Evolutionary conservation across 2,113 vertebrate genomes (phyloP), one percentile per base, ranked within the genome.

Genomic region (Rhipidura dahli): DNA sequence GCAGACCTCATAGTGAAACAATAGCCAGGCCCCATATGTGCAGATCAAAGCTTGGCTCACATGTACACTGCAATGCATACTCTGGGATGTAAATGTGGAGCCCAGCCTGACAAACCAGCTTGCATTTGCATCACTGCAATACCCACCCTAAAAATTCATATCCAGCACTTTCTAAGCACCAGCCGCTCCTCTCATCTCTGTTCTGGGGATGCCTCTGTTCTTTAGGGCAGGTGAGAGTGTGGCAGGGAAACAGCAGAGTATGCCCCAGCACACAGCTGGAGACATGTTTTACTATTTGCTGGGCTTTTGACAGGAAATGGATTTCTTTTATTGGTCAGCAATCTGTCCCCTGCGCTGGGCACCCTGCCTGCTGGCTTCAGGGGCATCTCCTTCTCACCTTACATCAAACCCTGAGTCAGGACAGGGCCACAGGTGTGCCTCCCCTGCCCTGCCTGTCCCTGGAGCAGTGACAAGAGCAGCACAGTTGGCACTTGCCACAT

Each of bases 41-140:
- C 87, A 54, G 31, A 71, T 42, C 22, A 49, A 37, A 33, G 63
- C 45, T 69, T 88, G 51, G 54, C 82, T 80, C 50, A 50, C 26
- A 15, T 0, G 0, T 44, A 40, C 23, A 40, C 31, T 3, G 1
- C 3, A 1, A 44, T 15, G n/a, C 4, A 56, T 28, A 78, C 42
- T 51, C 33, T 5, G 18, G 39, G 47, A 77, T 69, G 59, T 33
- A 90, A 86, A 90, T 17, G 64, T 24, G 51, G 50, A 88, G 68
- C 63, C 31, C 68, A 86, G 54, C 44, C 65, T 72, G 50, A 69
- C 60, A 86, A 91, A 91, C 31, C 30, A 81, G 44, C 22, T 50
- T 65, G 61, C 69, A 56, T 89, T 73, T 87, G 37, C 51, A 81
- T 37, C 59, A 39, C 39, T 35, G 31, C 11, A 45, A 88, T 65